Base-by-base conservation (phyloP, 2,888 invertebrate genomes). In the Gymnocheta viridis region DNA sequence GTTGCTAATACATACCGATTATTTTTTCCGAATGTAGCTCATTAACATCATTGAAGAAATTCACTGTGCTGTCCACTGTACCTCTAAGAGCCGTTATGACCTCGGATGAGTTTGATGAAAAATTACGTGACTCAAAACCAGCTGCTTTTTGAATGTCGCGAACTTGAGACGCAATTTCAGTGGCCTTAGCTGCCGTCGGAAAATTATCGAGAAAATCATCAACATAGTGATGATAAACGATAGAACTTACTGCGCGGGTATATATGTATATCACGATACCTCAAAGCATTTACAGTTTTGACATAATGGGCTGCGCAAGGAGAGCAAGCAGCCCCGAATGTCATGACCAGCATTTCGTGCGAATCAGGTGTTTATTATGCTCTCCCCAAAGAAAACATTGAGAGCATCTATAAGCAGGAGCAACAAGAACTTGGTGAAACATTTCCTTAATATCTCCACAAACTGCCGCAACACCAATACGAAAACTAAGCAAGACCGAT, bases 241-340 rank as follows among this genome's bases (percentile, higher is more conserved):
- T n/a, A n/a, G n/a, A n/a, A n/a, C n/a, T n/a, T n/a, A n/a, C n/a
- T n/a, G n/a, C n/a, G n/a, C n/a, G n/a, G n/a, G n/a, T n/a, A n/a
- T n/a, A n/a, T n/a, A n/a, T n/a, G n/a, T n/a, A n/a, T n/a, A n/a
- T n/a, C n/a, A n/a, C n/a, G 24, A 64, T 41, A 27, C 2, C n/a
- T 24, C 6, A 41, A 9, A 0, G 24, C 38, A 41, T 62, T 62
- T n/a, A n/a, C n/a, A n/a, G n/a, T n/a, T n/a, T n/a, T n/a, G n/a
- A n/a, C n/a, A n/a, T n/a, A n/a, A n/a, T n/a, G n/a, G n/a, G n/a
- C n/a, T n/a, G n/a, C n/a, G 5, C 22, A 41, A 24, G 62, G 62
- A 22, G 62, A 64, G 27, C 60, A 38, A 14, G 41, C 41, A 24
- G 60, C 38, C 12, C 60, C 60, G 14, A 62, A 62, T 24, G 24